Evolutionary conservation across 2,888 invertebrate genomes (phyloP).

Genomic region (Pandemis heparana): DNA sequence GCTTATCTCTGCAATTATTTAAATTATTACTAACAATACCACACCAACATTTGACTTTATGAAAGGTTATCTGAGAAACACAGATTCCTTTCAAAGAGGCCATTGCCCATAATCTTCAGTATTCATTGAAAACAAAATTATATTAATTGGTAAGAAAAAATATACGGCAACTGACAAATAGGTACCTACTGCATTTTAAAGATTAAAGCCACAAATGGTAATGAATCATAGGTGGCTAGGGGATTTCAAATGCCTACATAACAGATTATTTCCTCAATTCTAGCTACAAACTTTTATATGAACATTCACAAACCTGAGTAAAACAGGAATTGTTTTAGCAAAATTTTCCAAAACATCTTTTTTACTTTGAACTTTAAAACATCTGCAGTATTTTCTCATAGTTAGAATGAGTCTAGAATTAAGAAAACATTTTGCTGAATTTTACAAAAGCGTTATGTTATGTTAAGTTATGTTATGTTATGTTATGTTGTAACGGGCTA

Average conservation of each 20-base stretch:
- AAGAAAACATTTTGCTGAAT: constrained; percentile 59
- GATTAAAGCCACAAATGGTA: too few relatives aligned
- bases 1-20: background rate
- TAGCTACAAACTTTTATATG: constrained; percentile 54
- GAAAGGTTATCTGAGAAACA: constrained; percentile 4
- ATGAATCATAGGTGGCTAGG: too few relatives aligned
- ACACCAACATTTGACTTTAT: background rate
- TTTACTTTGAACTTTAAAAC: constrained; percentile 57
- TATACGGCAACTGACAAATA: too few relatives aligned
- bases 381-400: constrained; percentile 56
- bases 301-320: constrained; percentile 68
- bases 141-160: too few relatives aligned
- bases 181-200: too few relatives aligned
- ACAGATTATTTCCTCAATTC: background rate
- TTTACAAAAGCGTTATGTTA: background rate
- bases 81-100: background rate
- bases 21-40: background rate
- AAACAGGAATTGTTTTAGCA: constrained; percentile 62
- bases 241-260: too few relatives aligned
- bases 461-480: too few relatives aligned
- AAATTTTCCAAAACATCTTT: constrained; percentile 65
- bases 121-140: too few relatives aligned
- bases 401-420: constrained; percentile 71
- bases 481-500: too few relatives aligned
- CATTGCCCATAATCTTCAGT: background rate